Base-by-base conservation (phyloP, 1,140 invertebrate species). In the Lutraria rhynchaena region DNA sequence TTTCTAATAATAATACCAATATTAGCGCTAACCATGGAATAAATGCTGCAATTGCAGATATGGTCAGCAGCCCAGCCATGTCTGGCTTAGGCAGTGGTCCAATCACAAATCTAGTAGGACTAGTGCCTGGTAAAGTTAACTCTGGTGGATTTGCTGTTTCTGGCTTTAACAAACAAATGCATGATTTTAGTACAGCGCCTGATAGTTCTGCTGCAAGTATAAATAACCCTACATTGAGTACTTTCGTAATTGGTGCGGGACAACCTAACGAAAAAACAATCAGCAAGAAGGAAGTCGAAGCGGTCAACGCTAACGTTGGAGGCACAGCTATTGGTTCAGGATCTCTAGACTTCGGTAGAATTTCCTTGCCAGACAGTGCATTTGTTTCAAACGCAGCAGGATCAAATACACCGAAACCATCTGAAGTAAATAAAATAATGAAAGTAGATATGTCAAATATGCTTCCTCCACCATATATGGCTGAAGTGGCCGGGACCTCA, bases 31-130 rank as follows among this genome's bases (percentile, higher is more conserved):
- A 41, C 37, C 5, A 7, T 41, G 49, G 49, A 27, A 67, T 31
- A 67, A 41, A 22, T 51, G 44, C n/a, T 71, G 51, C 53, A 51
- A 24, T 71, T 71, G 57, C 69, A 71, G 69, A 71, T 71, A 46
- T 31, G 49, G 69, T 57, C 31, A 31, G 27, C 33, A 24, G 27
- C 19, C 24, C 58, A 7, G 17, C 49, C 57, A 44, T 75, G 57
- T 51, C 57, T n/a, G 71, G 71, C 27, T 60, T 53, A 24, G 57
- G 49, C n/a, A 37, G 53, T 44, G 71, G 33, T 60, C 55, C 71
- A 37, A 49, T 75, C 1, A 75, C 71, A 31, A 75, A 75, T 27
- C 44, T 75, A 53, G 71, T 27, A 1, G 71, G 71, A 44, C 37
- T 29, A 1, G 13, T 29, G 22, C 49, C 69, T n/a, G 37, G 35